A percentile compares a stretch with the other conserved stretches of the same genome.
Evolutionary conservation across 53 echinoderm and acorn worm genomes (phyloP).

Genomic region (Temnopleurus reevesii): DNA sequence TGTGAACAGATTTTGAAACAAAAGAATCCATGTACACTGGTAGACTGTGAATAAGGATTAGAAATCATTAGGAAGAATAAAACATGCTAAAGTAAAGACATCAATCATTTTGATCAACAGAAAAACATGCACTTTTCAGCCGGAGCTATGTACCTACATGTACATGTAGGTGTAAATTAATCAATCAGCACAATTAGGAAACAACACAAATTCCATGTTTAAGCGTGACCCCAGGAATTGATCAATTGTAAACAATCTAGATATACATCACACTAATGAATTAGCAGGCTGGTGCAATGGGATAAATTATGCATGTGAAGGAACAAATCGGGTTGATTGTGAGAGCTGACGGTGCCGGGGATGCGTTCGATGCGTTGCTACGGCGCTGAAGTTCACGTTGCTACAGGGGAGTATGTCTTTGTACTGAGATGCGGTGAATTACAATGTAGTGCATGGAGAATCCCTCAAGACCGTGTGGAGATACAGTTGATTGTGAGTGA

Average conservation of each 20-base stretch:
- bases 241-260: not conserved
- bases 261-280: slow-evolving; percentile 10
- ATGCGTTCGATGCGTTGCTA: slow-evolving; percentile 30
- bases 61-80: no score
- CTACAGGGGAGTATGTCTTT: not conserved
- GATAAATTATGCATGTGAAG: slow-evolving; percentile 15
- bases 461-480: no score
- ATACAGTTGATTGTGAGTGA: no score
- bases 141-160: not conserved
- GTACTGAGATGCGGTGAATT: not conserved
- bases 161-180: no score
- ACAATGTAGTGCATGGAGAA: no score
- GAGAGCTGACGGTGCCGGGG: not conserved
- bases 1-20: no score
- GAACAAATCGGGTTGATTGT: not conserved
- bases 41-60: no score
- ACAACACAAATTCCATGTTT: not conserved
- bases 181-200: not conserved
- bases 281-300: not conserved
- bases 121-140: not conserved
- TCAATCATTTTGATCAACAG: no score
- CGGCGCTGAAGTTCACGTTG: not conserved
- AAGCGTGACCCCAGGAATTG: not conserved
- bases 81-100: no score
- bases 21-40: no score